A percentile compares a stretch with the other conserved stretches of the same genome.
Evolutionary conservation across 2,888 invertebrate species (phyloP).

Genomic region (Synergus gifuensis): DNA sequence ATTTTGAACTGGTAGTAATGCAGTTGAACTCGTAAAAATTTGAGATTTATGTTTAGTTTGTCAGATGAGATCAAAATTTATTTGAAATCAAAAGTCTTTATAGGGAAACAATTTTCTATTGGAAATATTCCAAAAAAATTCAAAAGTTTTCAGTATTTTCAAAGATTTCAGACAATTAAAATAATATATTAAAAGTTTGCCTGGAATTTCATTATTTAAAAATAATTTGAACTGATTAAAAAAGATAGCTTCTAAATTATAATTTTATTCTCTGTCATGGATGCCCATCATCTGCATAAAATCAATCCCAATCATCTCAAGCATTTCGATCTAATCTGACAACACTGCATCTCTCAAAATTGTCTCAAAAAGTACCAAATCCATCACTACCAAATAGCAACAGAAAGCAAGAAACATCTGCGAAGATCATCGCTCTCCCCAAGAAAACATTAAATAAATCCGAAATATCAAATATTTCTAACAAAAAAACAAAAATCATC

Average conservation of each 20-base stretch:
- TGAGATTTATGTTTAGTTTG: neutral
- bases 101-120: too few species aligned
- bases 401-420: neutral
- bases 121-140: too few species aligned
- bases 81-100: too few species aligned
- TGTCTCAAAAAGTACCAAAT: neutral
- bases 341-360: neutral
- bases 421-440: neutral
- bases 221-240: too few species aligned
- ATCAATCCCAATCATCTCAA: neutral
- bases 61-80: neutral
- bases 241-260: too few species aligned
- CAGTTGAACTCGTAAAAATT: neutral
- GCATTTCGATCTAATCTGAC: neutral
- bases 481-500: slow-evolving; percentile 17
- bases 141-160: too few species aligned
- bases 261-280: too few species aligned
- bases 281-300: neutral
- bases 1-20: neutral
- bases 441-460: slow-evolving; percentile 13
- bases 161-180: too few species aligned
- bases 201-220: too few species aligned
- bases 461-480: neutral
- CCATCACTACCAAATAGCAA: neutral
- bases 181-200: too few species aligned